phyloP scores from a whole-genome alignment of 2,113 vertebrate species.

The Tachysurus fulvidraco region DNA sequence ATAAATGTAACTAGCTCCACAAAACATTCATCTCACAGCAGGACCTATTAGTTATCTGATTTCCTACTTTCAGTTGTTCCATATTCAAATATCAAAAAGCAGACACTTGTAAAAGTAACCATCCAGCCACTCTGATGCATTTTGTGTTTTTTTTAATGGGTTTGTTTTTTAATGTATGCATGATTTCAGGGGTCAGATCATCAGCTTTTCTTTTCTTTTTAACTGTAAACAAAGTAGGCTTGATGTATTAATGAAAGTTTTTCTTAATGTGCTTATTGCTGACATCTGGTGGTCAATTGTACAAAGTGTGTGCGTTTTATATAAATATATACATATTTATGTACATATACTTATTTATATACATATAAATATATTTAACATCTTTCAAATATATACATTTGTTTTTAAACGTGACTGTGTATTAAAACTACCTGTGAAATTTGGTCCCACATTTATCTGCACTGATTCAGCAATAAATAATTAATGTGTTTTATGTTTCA shows the following conservation, averaged over 20 bases:
- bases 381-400: not conserved
- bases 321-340: too few relatives aligned
- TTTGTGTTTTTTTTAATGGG: not conserved
- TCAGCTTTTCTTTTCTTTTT: not conserved
- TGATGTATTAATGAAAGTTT: not conserved
- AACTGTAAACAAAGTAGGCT: not conserved
- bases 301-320: not conserved
- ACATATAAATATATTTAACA: too few relatives aligned
- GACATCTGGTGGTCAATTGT: not conserved
- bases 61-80: not conserved
- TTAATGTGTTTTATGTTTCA: not conserved
- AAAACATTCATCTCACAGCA: too few relatives aligned
- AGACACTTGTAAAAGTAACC: not conserved
- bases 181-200: not conserved
- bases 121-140: not conserved
- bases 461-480: too few relatives aligned
- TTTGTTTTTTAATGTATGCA: not conserved
- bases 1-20: too few relatives aligned
- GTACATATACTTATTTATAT: too few relatives aligned
- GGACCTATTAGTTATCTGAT: too few relatives aligned
- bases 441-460: not conserved
- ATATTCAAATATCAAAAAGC: not conserved
- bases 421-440: not conserved
- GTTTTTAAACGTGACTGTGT: not conserved
- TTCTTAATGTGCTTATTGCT: not conserved